Evolutionary conservation across 2,888 invertebrate species (phyloP), one percentile per base, ranked within the genome.

Genomic region (Sminthurinus aureus): DNA sequence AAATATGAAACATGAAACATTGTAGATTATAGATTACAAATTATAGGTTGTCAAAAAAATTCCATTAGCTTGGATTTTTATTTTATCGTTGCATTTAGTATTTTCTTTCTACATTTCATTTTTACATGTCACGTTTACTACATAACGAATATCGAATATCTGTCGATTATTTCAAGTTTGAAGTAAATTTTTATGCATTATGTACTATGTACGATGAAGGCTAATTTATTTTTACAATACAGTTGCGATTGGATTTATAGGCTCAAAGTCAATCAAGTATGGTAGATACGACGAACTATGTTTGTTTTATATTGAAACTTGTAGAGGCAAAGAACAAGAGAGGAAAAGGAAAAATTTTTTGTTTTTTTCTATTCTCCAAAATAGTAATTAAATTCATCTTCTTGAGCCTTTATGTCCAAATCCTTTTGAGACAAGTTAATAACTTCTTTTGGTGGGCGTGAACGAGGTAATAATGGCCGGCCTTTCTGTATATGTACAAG

Each of bases 371-470:
- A 84, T 50, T 85, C 85, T 24, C 88, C 88, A 84, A 88, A 88
- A 75, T 84, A 88, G 77, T 88, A 88, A 71, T 88, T 87, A 81
- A 84, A 88, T 78, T 88, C 88, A 76, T 88, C 88, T 73, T 87
- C 85, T 18, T 87, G 87, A 12, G 88, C 88, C 79, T 88, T 88
- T 78, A 85, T 85, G 71, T 87, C 88, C 84, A 88, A 73, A 52
- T 88, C 87, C 3, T 86, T 85, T 78, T 88, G 88, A 15, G 88
- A 86, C 18, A 88, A 22, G 24, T 85, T 81, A 66, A 87, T 86
- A 24, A 85, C 83, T n/a, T 85, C 84, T 73, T 87, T 87, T 0
- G 87, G 88, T 18, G 88, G 88, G 11, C 86, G 82, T 11, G 88
- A 88, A 0, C 88, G 86, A 6, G 85, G 78, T 0, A 85, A 71